Evolutionary conservation across 2,888 invertebrate genomes (phyloP).

Genomic region (Pristionchus maxplancki): DNA sequence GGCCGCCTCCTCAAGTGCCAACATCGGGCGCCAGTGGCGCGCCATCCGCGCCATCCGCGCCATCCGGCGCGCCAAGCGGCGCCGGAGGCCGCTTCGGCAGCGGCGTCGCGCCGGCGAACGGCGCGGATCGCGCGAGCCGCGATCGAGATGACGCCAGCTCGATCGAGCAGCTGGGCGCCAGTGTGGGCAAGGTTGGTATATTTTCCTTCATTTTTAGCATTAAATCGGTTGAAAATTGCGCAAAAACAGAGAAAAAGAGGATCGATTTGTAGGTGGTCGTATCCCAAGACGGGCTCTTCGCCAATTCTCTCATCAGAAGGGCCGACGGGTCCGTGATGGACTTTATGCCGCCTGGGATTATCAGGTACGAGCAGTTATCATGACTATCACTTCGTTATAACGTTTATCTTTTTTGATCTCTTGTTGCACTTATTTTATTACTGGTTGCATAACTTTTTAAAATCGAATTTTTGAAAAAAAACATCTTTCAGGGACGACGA

Average conservation of each 20-base stretch:
- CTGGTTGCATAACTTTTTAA: too few species aligned
- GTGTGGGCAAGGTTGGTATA: constrained; percentile 36
- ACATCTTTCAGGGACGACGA: not conserved
- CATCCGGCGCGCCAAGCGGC: not conserved
- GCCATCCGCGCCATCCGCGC: not conserved
- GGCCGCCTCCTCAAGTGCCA: not conserved
- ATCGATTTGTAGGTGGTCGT: constrained; percentile 6
- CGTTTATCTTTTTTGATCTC: too few species aligned
- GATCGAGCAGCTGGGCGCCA: constrained; percentile 39
- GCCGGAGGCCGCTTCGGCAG: constrained; percentile 32
- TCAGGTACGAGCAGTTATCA: not conserved
- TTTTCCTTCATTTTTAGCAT: too few species aligned
- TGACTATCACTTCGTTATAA: too few species aligned
- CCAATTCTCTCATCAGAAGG: constrained; percentile 31
- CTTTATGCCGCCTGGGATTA: not conserved
- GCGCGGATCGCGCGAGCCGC: not conserved
- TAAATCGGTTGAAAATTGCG: not conserved
- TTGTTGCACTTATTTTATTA: too few species aligned
- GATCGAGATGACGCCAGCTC: constrained; percentile 35
- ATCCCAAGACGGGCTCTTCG: constrained; percentile 33
- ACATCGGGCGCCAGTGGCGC: not conserved
- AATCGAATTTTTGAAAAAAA: too few species aligned
- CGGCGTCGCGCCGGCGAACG: not conserved
- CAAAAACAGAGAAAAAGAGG: not conserved
- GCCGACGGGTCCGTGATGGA: constrained; percentile 29